Percentiles rank a stretch among this genome's conserved stretches.
Evolutionary conservation across 2,113 vertebrate genomes (phyloP).

Genomic region (Ageneiosus marmoratus): DNA sequence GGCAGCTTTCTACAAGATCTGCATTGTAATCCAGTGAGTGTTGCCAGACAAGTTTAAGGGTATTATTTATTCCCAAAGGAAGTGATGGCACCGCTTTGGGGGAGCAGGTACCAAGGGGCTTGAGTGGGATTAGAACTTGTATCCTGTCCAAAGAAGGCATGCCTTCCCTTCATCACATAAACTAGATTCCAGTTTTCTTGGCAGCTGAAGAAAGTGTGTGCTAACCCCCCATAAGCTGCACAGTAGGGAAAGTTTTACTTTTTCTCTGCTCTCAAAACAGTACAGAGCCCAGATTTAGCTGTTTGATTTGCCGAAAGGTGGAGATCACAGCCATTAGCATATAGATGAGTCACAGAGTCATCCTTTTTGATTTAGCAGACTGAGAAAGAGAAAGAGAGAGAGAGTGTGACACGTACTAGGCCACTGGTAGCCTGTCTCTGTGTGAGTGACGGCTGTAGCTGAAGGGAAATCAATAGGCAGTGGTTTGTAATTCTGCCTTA

Average conservation of each 20-base stretch:
- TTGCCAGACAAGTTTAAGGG: conserved; percentile 68
- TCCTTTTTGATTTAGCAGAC: conserved; percentile 70
- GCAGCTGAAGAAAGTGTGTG: conserved; percentile 69
- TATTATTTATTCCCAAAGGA: conserved; percentile 74
- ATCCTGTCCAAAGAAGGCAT: conserved; percentile 67
- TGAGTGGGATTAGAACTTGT: conserved; percentile 71
- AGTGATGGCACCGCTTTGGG: conserved; percentile 70
- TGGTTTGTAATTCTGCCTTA: conserved; percentile 68
- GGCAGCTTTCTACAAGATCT: conserved; percentile 65
- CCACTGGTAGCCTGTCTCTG: conserved; percentile 37
- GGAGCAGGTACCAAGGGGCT: conserved; percentile 70
- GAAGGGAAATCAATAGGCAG: conserved; percentile 73
- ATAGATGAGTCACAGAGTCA: conserved; percentile 75
- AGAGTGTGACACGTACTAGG: conserved; percentile 13
- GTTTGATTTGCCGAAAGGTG: conserved; percentile 68
- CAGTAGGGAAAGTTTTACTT: conserved; percentile 63
- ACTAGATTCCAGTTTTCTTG: conserved; percentile 67
- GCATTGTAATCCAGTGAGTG: conserved; percentile 74
- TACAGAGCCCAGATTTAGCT: conserved; percentile 65
- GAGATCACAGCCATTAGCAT: conserved; percentile 71
- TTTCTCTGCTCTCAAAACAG: conserved; percentile 56
- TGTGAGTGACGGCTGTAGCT: conserved; percentile 58
- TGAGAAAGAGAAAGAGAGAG: conserved; percentile 50
- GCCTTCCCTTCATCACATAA: conserved; percentile 73
- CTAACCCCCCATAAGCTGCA: conserved; percentile 54